Conservation (phyloP, 2,888 invertebrate genomes). For the Dasypogon diadema region DNA sequence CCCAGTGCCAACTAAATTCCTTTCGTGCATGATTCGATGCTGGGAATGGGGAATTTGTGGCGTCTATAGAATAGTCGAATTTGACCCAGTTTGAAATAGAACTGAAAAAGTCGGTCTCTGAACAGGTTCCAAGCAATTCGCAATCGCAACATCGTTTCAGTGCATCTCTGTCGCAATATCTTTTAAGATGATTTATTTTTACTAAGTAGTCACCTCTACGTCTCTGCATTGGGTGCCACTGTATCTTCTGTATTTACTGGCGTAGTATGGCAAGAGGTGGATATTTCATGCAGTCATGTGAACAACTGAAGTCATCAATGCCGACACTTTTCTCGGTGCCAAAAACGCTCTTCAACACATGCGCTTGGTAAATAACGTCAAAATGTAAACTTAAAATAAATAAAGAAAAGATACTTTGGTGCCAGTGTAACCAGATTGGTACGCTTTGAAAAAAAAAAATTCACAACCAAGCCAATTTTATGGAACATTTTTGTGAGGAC, state of each 20-base stretch:
- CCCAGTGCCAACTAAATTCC: conserved; percentile 21
- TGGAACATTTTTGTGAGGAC: conserved; percentile 19
- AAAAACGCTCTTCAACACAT: conserved; percentile 29
- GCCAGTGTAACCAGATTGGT: conserved; percentile 7
- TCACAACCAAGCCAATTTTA: conserved; percentile 1
- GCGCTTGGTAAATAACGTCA: conserved; percentile 5
- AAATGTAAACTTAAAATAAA: conserved; percentile 12
- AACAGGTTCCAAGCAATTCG: conserved; percentile 38
- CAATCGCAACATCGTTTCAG: conserved; percentile 1
- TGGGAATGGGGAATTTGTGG: conserved; percentile 35
- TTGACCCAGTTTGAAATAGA: conserved; percentile 48
- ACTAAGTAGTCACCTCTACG: not conserved
- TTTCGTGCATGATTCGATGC: not conserved
- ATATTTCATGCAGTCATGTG: conserved; percentile 32
- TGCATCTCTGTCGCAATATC: not conserved
- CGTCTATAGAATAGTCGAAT: conserved; percentile 40
- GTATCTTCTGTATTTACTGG: not conserved
- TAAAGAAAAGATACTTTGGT: conserved; percentile 14
- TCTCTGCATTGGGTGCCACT: not conserved
- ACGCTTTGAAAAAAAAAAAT: not conserved
- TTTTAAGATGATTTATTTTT: conserved; percentile 40
- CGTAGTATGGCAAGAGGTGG: not conserved
- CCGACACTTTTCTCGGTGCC: conserved; percentile 33
- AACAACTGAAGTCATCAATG: conserved; percentile 44
- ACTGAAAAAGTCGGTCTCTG: conserved; percentile 48